phyloP scores from a whole-genome alignment of 2,113 vertebrate genomes.

The Petrocephalus zakoni region DNA sequence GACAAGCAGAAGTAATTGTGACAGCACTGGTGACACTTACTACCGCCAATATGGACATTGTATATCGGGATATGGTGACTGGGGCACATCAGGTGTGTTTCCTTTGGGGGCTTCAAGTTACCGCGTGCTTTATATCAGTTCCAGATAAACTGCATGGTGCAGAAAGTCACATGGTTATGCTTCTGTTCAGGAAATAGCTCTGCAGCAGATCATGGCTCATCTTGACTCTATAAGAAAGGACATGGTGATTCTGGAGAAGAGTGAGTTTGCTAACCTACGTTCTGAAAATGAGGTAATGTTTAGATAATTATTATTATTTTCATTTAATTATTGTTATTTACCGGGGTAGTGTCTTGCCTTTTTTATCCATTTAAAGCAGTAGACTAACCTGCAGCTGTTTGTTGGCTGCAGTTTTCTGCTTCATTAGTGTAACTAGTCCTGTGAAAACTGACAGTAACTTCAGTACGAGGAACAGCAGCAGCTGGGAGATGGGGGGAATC shows the following conservation, averaged over 20 bases:
- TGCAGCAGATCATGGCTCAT: slow-evolving; percentile 93
- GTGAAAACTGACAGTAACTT: background rate
- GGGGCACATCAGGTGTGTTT: slow-evolving; percentile 85
- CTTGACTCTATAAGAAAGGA: slow-evolving; percentile 92
- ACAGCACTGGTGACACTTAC: slow-evolving; percentile 72
- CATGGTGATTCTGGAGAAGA: slow-evolving; percentile 98
- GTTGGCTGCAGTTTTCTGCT: background rate
- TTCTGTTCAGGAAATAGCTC: slow-evolving; percentile 76
- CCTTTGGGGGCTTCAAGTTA: background rate
- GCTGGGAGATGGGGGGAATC: background rate
- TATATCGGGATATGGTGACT: slow-evolving; percentile 96
- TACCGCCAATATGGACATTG: slow-evolving; percentile 78
- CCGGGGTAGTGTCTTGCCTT: background rate
- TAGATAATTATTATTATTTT: too few species aligned
- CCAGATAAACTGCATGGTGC: background rate
- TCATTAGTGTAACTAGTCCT: background rate
- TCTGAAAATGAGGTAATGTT: slow-evolving; percentile 78
- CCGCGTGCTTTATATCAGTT: background rate
- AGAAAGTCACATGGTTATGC: background rate
- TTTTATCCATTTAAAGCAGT: background rate
- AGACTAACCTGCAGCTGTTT: background rate
- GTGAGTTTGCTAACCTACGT: slow-evolving; percentile 90
- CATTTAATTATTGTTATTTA: too few species aligned
- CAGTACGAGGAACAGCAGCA: background rate
- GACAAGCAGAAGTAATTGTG: slow-evolving; percentile 81